These are phyloP conservation scores for Ceratothoa steindachneri DNA, from an alignment of 2,888 invertebrate genomes.

Conservation along the genomic window DNA sequence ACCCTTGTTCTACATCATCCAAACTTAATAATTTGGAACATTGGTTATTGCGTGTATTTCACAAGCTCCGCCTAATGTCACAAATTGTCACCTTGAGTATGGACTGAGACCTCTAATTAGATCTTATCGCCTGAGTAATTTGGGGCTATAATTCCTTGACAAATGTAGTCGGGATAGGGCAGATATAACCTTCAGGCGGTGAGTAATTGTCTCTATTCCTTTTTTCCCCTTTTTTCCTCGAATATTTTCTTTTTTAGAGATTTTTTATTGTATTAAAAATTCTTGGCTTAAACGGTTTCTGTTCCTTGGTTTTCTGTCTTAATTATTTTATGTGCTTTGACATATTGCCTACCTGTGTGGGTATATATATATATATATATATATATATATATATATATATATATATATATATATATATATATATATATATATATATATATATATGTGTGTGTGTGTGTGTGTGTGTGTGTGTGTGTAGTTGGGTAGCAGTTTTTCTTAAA, in stretches of 20 bases:
- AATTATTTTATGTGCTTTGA: not conserved
- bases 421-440: not conserved
- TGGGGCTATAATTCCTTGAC: slow-evolving; percentile 1
- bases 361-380: slow-evolving; percentile 10
- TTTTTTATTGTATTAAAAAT: not conserved
- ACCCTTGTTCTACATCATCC: not conserved
- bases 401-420: slow-evolving; percentile 12
- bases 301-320: not conserved
- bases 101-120: not conserved
- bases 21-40: too few species aligned
- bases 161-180: not conserved
- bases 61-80: not conserved
- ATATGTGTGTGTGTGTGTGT: not conserved
- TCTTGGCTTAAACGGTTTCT: not conserved
- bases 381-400: slow-evolving; percentile 1
- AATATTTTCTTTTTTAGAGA: not conserved
- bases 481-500: too few species aligned
- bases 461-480: not conserved
- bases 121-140: slow-evolving; percentile 1
- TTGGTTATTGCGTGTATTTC: not conserved
- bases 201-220: not conserved
- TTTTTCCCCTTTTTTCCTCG: not conserved
- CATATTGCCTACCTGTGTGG: not conserved
- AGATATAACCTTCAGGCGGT: not conserved
- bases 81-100: slow-evolving; percentile 6